Base-by-base conservation (phyloP, 2,888 invertebrate species). In the Drosophila glabriapex region DNA sequence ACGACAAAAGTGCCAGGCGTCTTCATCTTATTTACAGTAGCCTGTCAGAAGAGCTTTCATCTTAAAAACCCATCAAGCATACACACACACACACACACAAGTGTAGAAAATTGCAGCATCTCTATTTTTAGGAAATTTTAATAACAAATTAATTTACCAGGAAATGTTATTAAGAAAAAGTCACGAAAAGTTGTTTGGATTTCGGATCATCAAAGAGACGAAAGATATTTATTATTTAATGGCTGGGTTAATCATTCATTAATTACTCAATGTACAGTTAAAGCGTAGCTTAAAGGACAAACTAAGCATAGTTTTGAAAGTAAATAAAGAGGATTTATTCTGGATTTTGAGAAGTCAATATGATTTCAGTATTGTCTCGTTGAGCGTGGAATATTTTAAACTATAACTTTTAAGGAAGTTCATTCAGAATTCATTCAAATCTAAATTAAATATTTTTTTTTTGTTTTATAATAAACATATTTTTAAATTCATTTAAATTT, bases 11-110 rank as follows among this genome's bases (percentile, higher is more conserved):
- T 75, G 73, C 55, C 63, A 68, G 41, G 56, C 63, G 22, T 54
- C 70, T 61, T 64, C 74, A 68, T 59, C 62, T 65, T 71, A 63
- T 61, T 75, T 60, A 75, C 72, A 69, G 69, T 63, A 37, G 68
- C 55, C 61, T 53, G 52, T 55, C 65, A 41, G 50, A 68, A 59
- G 64, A 22, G 61, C 70, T 64, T 67, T 66, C 62, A 74, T 73
- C 60, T 61, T 12, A 16, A n/a, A 58, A 46, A 12, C 68, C 55
- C 50, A 68, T 52, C 68, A 61, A 10, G 43, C 37, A 22, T 7
- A 53, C 31, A 25, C 67, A 37, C 29, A 33, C 58, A 14, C 41
- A 37, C n/a, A 22, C 10, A 25, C 46, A 43, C 35, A 31, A 33
- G 25, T 39, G 39, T 29, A n/a, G 16, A 28, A 37, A 28, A 37